Percentiles rank a stretch among this genome's conserved stretches.
phyloP scores from a whole-genome alignment of 2,888 invertebrate genomes.

The Aleiodes leptofemur region DNA sequence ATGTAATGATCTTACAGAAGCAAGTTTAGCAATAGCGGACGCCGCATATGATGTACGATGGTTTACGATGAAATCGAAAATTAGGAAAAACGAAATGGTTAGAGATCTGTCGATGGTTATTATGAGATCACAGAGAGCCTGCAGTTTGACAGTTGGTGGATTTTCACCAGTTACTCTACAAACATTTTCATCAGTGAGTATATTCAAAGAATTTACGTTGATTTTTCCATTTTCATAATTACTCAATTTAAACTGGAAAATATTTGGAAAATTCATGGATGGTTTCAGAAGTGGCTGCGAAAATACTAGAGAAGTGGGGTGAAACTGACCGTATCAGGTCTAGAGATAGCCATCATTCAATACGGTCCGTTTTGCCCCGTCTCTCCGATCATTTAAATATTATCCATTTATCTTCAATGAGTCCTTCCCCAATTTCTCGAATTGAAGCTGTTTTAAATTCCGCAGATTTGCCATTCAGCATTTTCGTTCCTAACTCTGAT shows the following conservation, averaged over 20 bases:
- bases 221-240: no score
- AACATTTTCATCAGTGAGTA: slow-evolving; percentile 59
- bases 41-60: slow-evolving; percentile 59
- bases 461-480: slow-evolving; percentile 11
- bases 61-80: slow-evolving; percentile 55
- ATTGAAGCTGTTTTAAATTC: background rate
- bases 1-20: slow-evolving; percentile 57
- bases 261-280: no score
- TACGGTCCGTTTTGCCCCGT: no score
- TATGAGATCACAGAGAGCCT: slow-evolving; percentile 58
- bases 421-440: background rate
- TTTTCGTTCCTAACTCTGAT: slow-evolving; percentile 21
- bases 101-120: slow-evolving; percentile 56
- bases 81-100: slow-evolving; percentile 45
- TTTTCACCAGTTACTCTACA: slow-evolving; percentile 62
- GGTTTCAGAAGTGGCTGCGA: no score
- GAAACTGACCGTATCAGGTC: no score
- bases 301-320: no score
- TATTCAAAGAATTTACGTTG: no score
- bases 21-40: slow-evolving; percentile 57
- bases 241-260: no score
- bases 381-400: no score
- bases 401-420: no score
- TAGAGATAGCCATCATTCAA: no score
- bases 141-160: slow-evolving; percentile 60